Percentiles rank a stretch among this genome's conserved stretches.
These are phyloP conservation scores for Ophion costatus DNA, from an alignment of 2,888 invertebrate species.

Conservation along the genomic window DNA sequence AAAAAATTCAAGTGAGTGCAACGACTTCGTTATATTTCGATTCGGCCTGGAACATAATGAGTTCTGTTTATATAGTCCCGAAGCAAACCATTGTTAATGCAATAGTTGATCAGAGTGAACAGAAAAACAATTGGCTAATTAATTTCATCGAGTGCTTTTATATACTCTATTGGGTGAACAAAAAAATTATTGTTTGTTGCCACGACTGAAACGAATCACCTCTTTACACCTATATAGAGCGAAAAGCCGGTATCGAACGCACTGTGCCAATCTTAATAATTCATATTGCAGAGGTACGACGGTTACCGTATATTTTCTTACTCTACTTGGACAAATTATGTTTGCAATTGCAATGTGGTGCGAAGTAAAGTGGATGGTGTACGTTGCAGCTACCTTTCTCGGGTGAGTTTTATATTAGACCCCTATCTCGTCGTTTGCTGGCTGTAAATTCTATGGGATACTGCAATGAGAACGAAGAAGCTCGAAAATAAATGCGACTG, in stretches of 20 bases:
- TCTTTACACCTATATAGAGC: neutral
- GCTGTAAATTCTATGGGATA: slow-evolving; percentile 14
- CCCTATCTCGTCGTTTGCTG: slow-evolving; percentile 11
- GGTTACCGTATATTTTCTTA: slow-evolving; percentile 75
- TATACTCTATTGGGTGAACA: neutral
- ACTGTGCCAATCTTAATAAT: slow-evolving; percentile 17
- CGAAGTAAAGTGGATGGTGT: slow-evolving; percentile 77
- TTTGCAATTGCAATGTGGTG: slow-evolving; percentile 74
- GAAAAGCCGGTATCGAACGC: neutral
- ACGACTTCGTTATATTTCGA: neutral
- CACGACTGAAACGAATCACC: neutral
- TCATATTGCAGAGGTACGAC: slow-evolving; percentile 85
- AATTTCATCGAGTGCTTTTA: neutral
- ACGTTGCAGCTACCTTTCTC: slow-evolving; percentile 74
- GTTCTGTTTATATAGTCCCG: neutral
- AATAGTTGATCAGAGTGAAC: neutral
- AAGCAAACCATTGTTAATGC: neutral
- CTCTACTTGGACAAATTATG: slow-evolving; percentile 77
- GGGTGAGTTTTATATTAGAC: slow-evolving; percentile 72
- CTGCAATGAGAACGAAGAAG: slow-evolving; percentile 28
- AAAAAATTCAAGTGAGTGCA: slow-evolving; percentile 87
- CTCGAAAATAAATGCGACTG: slow-evolving; percentile 29
- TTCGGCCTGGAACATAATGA: neutral
- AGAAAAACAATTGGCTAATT: neutral
- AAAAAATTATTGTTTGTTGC: neutral